phyloP scores from a whole-genome alignment of 2,888 invertebrate genomes.

The Achlya flavicornis region DNA sequence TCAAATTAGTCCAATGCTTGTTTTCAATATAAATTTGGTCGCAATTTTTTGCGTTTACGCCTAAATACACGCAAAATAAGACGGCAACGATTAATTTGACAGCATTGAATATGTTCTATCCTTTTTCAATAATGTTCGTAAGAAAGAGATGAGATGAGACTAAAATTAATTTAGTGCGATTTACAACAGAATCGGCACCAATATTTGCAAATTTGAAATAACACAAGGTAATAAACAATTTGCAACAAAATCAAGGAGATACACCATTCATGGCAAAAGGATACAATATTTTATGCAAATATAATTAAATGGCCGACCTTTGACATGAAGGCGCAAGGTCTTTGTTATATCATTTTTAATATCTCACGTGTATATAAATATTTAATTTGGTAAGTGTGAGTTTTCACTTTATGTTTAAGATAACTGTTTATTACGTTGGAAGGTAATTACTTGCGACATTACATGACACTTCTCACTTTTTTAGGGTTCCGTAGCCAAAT shows the following conservation, averaged over 20 bases:
- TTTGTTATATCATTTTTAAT: conserved; percentile 1
- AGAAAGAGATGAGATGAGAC: too few species aligned
- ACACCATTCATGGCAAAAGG: neutral
- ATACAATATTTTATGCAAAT: neutral
- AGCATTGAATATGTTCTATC: too few species aligned
- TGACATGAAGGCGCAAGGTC: neutral
- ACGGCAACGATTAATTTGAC: too few species aligned
- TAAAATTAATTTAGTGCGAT: too few species aligned
- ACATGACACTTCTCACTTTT: neutral
- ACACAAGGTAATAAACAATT: neutral
- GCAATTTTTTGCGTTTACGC: too few species aligned
- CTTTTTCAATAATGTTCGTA: too few species aligned
- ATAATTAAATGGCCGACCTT: neutral
- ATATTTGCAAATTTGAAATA: neutral
- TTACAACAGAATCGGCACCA: too few species aligned
- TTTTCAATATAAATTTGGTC: too few species aligned
- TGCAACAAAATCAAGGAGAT: neutral
- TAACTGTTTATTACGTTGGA: neutral
- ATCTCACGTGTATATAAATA: neutral
- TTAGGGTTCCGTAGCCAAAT: too few species aligned
- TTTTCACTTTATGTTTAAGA: neutral
- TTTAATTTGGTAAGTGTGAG: neutral
- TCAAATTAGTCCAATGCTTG: too few species aligned
- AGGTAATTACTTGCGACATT: neutral
- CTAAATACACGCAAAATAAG: too few species aligned